Evolutionary conservation across 2,888 invertebrate species (phyloP).

Genomic region (Malachius bipustulatus): DNA sequence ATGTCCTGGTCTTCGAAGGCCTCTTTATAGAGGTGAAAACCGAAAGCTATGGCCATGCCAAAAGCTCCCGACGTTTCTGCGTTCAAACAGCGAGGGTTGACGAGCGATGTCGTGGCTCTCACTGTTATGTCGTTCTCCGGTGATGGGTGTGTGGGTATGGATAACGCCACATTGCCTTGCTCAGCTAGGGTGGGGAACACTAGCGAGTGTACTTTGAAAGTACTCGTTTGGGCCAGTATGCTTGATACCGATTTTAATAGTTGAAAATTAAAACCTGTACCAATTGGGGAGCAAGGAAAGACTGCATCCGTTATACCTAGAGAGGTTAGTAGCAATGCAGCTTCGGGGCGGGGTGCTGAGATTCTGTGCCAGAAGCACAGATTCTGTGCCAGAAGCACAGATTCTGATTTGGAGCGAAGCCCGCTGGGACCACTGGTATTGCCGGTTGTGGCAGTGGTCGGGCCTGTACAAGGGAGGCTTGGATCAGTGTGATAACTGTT

Average conservation of each 20-base stretch:
- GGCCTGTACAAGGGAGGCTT: background rate
- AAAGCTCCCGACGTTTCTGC: background rate
- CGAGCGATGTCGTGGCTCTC: background rate
- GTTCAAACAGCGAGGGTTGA: background rate
- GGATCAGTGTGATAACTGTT: background rate
- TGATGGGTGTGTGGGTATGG: slow-evolving; percentile 1
- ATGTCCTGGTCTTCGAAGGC: background rate
- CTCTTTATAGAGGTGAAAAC: background rate
- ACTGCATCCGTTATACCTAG: background rate
- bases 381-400: background rate
- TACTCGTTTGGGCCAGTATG: background rate
- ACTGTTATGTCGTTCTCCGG: background rate
- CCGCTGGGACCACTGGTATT: background rate
- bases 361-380: background rate
- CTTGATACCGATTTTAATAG: slow-evolving; percentile 1
- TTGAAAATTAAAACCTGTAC: background rate
- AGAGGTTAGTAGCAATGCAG: background rate
- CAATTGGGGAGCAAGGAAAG: background rate
- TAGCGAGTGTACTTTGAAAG: slow-evolving; percentile 1
- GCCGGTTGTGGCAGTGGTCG: background rate
- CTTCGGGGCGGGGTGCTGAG: background rate
- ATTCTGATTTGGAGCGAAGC: background rate
- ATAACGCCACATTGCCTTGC: background rate
- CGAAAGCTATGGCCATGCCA: background rate
- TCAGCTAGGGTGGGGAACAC: background rate